Evolutionary conservation across 2,797 vertebrate species (phyloP), one percentile per base, ranked within the genome.

Genomic region (Perodicticus potto): DNA sequence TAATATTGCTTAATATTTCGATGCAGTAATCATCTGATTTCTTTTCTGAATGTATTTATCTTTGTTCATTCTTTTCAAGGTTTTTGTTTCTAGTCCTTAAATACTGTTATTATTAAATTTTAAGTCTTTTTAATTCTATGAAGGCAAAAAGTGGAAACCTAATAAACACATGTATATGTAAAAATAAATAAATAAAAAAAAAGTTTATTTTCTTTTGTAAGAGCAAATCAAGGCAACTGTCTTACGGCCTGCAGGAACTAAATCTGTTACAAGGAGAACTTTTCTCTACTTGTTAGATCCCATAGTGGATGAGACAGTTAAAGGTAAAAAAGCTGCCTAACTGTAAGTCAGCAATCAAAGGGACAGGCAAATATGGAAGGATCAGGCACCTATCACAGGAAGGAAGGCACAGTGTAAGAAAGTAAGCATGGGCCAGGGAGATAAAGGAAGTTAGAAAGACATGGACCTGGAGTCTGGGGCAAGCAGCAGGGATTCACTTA

Each of bases 221-320:
- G 74, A 84, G 29, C 34, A 92, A 67, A 81, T 1, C 37, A 89
- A 85, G 4, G 59, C 76, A 70, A 7, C 5, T 65, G 2, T 85
- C 10, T 86, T 93, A 57, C 70, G 34, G 16, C 29, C 49, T 72
- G n/a, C 32, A 95, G 69, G 69, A 95, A 73, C 88, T 94, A 91
- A 96, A 19, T 78, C 34, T 80, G 29, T 67, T 6, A 12, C 40
- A 8, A 74, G 72, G 49, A 78, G 65, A 90, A 74, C 73, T 70
- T 91, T 93, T 95, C 37, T 53, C 2, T 12, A 34, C 29, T 94
- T 23, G 43, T 80, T 93, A 10, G 89, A 16, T 70, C 29, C 11
- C 9, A 12, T 59, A 78, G 57, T 72, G 20, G 32, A 83, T 94
- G 85, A 84, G 83, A 95, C 96, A 85, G 96, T 96, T 88, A 69